Evolutionary conservation across 2,113 vertebrate genomes (phyloP), one percentile per base, ranked within the genome.

Genomic region (Progne subis): DNA sequence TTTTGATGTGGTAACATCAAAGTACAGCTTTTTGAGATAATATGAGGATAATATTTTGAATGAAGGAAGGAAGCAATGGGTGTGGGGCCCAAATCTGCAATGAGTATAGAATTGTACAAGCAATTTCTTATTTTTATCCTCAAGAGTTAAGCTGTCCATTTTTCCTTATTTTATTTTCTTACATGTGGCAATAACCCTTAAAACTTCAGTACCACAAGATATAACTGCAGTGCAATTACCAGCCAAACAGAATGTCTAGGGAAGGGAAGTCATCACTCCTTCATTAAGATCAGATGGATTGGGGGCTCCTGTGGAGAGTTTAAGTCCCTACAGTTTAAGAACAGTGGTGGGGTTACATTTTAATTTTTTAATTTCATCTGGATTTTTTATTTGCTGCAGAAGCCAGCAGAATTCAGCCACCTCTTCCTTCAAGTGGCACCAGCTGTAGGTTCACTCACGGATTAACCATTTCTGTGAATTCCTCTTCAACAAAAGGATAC

Each of bases 401-500:
- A 65, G 28, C 52, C 84, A 85, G 92, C 56, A 72, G 39, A 80
- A 70, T 90, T 65, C 88, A 95, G 59, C 75, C 87, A 50, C 37
- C 82, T 15, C 79, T 96, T 87, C 59, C 83, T 75, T 84, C 96
- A 39, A 46, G 68, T 46, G 72, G 91, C 53, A 91, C 90, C 60
- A 88, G 97, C 75, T 97, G 95, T 81, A 97, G 68, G 37, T 97
- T 97, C 50, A 95, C 69, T 9, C 93, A 94, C 43, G 98, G 97
- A 44, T 82, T 96, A 76, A 96, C 94, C 41, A 90, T 96, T 97
- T 92, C 93, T 0, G 89, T 96, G 55, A 96, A 88, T 83, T 98
- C 98, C 28, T 98, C 98, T 72, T 93, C 98, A 61, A 96, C 97
- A 24, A 94, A 98, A 74, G 96, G 97, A 32, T 99, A 99, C 92